Base-by-base conservation (phyloP, 1,140 invertebrate genomes). In the Scaptomyza hsui region DNA sequence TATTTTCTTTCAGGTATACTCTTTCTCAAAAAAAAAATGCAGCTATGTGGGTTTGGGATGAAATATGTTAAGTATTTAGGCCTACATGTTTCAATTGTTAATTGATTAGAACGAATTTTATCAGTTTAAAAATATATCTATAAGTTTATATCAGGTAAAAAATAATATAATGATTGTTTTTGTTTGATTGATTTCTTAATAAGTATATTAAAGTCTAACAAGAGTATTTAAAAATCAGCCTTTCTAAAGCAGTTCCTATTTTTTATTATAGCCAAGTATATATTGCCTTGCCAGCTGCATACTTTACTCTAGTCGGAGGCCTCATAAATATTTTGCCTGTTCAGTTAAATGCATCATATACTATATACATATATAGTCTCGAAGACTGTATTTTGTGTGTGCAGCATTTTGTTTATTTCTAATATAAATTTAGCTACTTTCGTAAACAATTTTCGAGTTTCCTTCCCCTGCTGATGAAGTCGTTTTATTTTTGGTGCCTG, bases 391-490 rank as follows among this genome's bases (percentile, higher is more conserved):
- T 57, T 52, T 51, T 72, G 75, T 60, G 12, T 37, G 10, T 51
- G 32, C 59, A n/a, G 6, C 13, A 9, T 35, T 70, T 80, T 86
- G 82, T 81, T 86, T 88, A 81, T 86, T 86, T 86, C 82, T 73
- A 68, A 74, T 81, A 86, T 88, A 88, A 86, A 88, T 81, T 86
- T 86, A 86, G 81, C 85, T 88, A 86, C 81, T 88, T 86, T 68
- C 65, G 65, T 86, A 86, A 86, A 86, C 81, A 86, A 72, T 47
- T 37, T 41, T 29, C 0, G 2, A 39, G 24, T 19, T 42, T 64
- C 18, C 42, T 19, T 29, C 26, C 26, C 45, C 41, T 55, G 13
- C 49, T 69, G 49, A 53, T 63, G 45, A 52, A 70, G 56, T 55
- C 26, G 3, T 67, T 51, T 26, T 47, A 24, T 29, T 44, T 42